Evolutionary conservation across 1,140 invertebrate genomes (phyloP).

Genomic region (Cepaea nemoralis): DNA sequence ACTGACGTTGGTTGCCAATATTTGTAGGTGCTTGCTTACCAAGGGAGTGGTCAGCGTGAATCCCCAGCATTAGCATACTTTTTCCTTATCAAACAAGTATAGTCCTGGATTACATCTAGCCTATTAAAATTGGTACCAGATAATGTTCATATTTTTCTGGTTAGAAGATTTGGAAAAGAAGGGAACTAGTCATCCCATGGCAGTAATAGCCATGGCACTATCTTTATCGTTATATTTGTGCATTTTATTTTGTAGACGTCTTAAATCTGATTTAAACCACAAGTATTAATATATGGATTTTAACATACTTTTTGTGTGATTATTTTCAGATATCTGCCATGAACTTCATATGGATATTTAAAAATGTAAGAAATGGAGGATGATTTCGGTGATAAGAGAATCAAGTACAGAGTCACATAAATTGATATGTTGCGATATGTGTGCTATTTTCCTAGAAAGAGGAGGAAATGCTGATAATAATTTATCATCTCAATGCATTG

Average conservation of each 20-base stretch:
- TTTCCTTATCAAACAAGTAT: too few species aligned
- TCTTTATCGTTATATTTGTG: too few species aligned
- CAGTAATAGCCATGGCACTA: too few species aligned
- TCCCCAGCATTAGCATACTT: too few species aligned
- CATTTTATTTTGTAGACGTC: not conserved
- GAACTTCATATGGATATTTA: not conserved
- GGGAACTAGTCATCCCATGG: too few species aligned
- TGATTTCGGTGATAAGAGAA: not conserved
- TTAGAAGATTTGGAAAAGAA: too few species aligned
- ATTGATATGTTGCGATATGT: not conserved
- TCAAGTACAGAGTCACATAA: not conserved
- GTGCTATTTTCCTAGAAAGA: not conserved
- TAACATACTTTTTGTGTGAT: not conserved
- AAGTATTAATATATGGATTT: not conserved
- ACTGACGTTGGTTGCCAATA: too few species aligned
- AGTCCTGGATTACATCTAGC: too few species aligned
- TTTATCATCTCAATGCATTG: constrained; percentile 9
- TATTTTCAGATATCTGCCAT: not conserved
- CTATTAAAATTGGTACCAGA: too few species aligned
- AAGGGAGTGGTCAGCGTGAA: too few species aligned
- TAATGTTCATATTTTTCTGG: too few species aligned
- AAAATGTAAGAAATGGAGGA: not conserved
- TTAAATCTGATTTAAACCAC: not conserved
- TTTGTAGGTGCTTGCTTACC: too few species aligned
- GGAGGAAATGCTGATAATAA: constrained; percentile 9